These are phyloP conservation scores for Zenarchopterus dispar DNA, from an alignment of 2,797 vertebrate genomes.

Conservation along the genomic window DNA sequence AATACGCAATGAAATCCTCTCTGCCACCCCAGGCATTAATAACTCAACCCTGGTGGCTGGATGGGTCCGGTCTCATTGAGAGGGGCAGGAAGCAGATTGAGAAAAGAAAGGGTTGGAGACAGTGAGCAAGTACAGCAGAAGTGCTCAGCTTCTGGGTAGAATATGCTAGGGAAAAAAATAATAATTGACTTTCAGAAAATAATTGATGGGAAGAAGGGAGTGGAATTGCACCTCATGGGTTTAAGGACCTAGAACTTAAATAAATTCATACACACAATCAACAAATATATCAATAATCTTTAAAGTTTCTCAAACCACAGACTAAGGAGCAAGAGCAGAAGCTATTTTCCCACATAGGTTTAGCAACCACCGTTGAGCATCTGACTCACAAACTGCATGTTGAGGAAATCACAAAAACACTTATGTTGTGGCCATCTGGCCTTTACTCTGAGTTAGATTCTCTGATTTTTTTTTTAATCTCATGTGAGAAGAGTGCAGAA, in stretches of 20 bases:
- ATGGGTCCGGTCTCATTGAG: conserved; percentile 54
- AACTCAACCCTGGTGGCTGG: conserved; percentile 72
- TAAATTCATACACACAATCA: no score
- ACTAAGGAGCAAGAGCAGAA: no score
- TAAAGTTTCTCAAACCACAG: no score
- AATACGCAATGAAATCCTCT: conserved; percentile 82
- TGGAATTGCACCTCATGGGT: conserved; percentile 2
- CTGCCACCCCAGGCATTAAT: conserved; percentile 74
- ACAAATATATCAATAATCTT: no score
- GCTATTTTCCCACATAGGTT: background rate
- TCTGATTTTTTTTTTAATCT: no score
- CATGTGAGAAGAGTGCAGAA: no score
- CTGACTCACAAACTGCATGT: no score
- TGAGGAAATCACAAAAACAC: no score
- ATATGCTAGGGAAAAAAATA: conserved; percentile 33
- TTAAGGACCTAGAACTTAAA: background rate
- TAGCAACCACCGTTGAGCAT: background rate
- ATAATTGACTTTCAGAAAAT: conserved; percentile 23
- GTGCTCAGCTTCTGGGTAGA: conserved; percentile 29
- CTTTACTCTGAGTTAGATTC: no score
- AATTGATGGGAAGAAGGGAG: background rate
- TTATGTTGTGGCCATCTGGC: no score
- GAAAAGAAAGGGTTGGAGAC: conserved; percentile 49
- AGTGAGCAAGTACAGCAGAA: conserved; percentile 42
- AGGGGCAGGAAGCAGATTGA: conserved; percentile 58